Evolutionary conservation across 2,888 invertebrate species (phyloP), one percentile per base, ranked within the genome.

Genomic region (Chamaedrilus cognettii): DNA sequence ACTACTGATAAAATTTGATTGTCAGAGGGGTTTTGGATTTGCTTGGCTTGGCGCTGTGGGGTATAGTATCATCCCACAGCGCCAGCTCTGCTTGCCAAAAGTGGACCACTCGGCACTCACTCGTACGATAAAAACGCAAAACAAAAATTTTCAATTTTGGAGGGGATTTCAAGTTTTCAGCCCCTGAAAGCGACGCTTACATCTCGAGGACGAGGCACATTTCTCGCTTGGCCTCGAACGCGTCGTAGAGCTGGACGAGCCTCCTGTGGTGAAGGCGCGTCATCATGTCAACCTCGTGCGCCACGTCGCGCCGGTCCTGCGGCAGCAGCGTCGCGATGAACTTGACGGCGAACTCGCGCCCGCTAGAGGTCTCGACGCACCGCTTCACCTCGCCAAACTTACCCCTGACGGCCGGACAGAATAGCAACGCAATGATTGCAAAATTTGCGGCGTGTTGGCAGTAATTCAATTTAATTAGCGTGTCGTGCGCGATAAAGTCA

Each of bases 181-280:
- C n/a, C n/a, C n/a, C n/a, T n/a, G n/a, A n/a, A n/a, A n/a, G n/a
- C 11, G 19, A 42, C 11, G 90, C 95, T 91, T 87, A 99, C 99
- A 99, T 87, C 88, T 99, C 99, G 73, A 98, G 88, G 74, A 99
- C 91, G 77, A 99, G 93, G 85, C 96, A 94, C 90, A 98, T 96
- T 81, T 93, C 91, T 72, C 89, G 87, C 85, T 90, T 91, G 72
- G 87, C 80, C 85, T 96, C 96, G 84, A 94, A 97, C 15, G 97
- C 96, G 80, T 98, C 99, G 84, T 96, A 99, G 56, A 99, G 88
- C 84, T 98, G 98, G 78, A 98, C 93, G 60, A 99, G 90, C 72
- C 96, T 86, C 34, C 96, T 96, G 86, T 99, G 98, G 78, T 96
- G 92, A 65, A 99, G 88, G 73, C 90, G 87, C 80, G 93, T 88